Percentiles rank a stretch among this genome's conserved stretches.
phyloP scores from a whole-genome alignment of 2,888 invertebrate genomes.

The Napeogenes inachia region DNA sequence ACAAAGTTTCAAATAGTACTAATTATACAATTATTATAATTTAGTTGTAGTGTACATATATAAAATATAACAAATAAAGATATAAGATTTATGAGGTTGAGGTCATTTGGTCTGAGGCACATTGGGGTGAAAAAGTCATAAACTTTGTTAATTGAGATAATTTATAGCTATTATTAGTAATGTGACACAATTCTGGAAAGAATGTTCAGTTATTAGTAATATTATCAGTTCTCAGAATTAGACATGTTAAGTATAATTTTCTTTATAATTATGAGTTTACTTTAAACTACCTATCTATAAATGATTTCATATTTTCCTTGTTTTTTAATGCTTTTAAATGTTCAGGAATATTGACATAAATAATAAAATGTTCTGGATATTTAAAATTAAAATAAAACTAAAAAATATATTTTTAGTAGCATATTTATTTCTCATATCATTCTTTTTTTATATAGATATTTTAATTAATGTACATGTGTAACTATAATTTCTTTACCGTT shows the following conservation, averaged over 20 bases:
- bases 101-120: slow-evolving; percentile 36
- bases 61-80: too few relatives aligned
- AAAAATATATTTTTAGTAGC: too few relatives aligned
- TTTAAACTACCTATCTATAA: not conserved
- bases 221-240: slow-evolving; percentile 1
- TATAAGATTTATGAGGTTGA: not conserved
- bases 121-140: slow-evolving; percentile 33
- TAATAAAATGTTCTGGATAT: too few relatives aligned
- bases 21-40: too few relatives aligned
- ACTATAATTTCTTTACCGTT: not conserved
- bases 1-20: too few relatives aligned
- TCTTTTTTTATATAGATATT: too few relatives aligned
- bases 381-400: too few relatives aligned
- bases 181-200: slow-evolving; percentile 1
- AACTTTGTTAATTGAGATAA: not conserved
- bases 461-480: not conserved
- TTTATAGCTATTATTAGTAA: not conserved
- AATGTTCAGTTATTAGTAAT: not conserved
- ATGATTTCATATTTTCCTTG: too few relatives aligned
- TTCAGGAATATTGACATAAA: too few relatives aligned
- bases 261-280: slow-evolving; percentile 1
- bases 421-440: too few relatives aligned
- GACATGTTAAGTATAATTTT: not conserved
- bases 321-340: too few relatives aligned
- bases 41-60: too few relatives aligned